Percentiles rank a stretch among this genome's conserved stretches.
phyloP scores from a whole-genome alignment of 2,797 vertebrate species.

The Lepus oiostolus region DNA sequence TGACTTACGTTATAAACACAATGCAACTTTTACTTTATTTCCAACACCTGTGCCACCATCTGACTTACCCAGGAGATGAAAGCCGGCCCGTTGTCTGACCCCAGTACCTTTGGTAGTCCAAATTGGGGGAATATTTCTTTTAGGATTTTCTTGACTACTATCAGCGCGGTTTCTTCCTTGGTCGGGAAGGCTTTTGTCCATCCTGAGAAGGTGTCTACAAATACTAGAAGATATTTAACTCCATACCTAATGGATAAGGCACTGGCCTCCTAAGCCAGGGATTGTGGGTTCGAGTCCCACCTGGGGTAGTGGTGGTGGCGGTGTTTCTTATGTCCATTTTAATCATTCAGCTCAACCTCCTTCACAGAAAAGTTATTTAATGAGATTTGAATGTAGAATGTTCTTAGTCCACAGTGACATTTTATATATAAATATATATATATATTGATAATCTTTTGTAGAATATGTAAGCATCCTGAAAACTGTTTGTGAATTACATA shows the following conservation, averaged over 20 bases:
- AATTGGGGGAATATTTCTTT: no score
- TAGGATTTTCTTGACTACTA: no score
- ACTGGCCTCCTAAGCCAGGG: slow-evolving; percentile 85
- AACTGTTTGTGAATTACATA: background rate
- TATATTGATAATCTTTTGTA: background rate
- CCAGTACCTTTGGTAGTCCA: no score
- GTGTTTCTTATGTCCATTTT: background rate
- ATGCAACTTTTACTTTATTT: no score
- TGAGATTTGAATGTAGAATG: background rate
- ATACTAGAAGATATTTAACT: no score
- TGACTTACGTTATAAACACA: no score
- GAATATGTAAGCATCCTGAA: background rate
- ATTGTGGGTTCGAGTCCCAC: slow-evolving; percentile 82
- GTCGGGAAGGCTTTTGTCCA: no score
- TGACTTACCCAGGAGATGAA: no score
- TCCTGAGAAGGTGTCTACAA: no score
- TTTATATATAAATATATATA: background rate
- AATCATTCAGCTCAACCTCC: background rate
- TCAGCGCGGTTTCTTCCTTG: no score
- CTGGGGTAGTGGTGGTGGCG: slow-evolving; percentile 55
- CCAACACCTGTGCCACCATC: no score
- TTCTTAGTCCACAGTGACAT: background rate
- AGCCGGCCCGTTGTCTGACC: no score
- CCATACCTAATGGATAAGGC: slow-evolving; percentile 85
- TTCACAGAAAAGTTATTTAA: background rate